phyloP scores from a whole-genome alignment of 2,888 invertebrate species.

The Heliconius charithonia region DNA sequence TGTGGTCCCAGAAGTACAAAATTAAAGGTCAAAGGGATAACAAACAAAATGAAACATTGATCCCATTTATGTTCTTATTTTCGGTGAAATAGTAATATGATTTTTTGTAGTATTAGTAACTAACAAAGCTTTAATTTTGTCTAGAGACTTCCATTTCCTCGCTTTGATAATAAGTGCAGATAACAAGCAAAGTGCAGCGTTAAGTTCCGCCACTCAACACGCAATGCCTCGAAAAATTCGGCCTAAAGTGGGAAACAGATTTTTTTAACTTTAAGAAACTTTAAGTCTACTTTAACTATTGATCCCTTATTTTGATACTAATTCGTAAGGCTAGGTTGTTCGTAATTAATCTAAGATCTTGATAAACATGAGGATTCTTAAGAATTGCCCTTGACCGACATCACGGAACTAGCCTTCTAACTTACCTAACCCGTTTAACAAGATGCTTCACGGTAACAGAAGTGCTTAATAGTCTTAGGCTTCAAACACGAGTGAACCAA shows the following conservation, averaged over 20 bases:
- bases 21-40: conserved; percentile 22
- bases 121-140: not conserved
- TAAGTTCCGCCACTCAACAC: not conserved
- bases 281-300: not conserved
- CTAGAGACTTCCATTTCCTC: not conserved
- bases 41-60: conserved; percentile 23
- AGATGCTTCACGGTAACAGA: conserved; percentile 38
- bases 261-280: not conserved
- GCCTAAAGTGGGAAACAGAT: not conserved
- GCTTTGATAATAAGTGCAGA: no score
- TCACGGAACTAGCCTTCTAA: conserved; percentile 38
- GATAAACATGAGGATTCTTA: conserved; percentile 36
- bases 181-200: not conserved
- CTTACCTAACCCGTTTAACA: conserved; percentile 40
- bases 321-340: not conserved
- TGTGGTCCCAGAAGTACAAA: conserved; percentile 18
- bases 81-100: not conserved
- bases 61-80: not conserved
- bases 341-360: conserved; percentile 35
- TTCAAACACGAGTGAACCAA: conserved; percentile 36
- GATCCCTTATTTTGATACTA: not conserved
- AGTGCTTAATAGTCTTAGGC: conserved; percentile 38
- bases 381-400: conserved; percentile 44
- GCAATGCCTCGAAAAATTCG: not conserved
- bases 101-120: not conserved